phyloP scores from a whole-genome alignment of 2,113 vertebrate genomes.

The Motacilla alba region DNA sequence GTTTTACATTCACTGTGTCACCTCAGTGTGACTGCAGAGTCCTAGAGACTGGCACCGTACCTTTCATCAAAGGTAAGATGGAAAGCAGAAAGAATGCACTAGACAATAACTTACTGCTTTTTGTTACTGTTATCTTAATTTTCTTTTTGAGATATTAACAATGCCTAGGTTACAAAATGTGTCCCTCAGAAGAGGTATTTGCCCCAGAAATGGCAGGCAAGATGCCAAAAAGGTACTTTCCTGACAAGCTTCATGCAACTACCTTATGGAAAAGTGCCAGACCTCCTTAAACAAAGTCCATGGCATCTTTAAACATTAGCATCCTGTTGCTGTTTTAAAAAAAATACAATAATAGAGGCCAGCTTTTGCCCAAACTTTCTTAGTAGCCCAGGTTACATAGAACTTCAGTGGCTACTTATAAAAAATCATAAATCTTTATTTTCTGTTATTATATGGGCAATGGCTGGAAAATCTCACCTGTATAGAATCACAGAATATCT shows the following conservation, averaged over 20 bases:
- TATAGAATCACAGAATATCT: neutral
- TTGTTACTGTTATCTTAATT: neutral
- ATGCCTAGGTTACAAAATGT: accelerated
- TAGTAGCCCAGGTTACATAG: neutral
- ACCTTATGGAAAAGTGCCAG: neutral
- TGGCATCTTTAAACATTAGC: neutral
- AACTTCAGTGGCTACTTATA: neutral
- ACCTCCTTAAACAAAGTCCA: neutral
- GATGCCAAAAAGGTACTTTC: neutral
- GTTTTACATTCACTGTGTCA: neutral
- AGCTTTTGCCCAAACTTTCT: neutral
- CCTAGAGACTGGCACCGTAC: neutral
- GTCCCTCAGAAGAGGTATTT: neutral
- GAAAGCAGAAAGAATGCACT: neutral
- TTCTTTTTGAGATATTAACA: neutral
- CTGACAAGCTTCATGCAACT: neutral
- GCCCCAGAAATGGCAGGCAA: neutral
- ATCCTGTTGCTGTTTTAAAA: neutral
- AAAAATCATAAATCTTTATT: neutral
- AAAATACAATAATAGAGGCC: neutral
- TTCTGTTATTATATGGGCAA: neutral
- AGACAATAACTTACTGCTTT: neutral
- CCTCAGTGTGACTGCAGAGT: neutral
- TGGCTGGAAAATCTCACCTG: neutral
- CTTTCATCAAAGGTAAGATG: neutral